Evolutionary conservation across 2,797 vertebrate species (phyloP).

Genomic region (Chaunax sp.): DNA sequence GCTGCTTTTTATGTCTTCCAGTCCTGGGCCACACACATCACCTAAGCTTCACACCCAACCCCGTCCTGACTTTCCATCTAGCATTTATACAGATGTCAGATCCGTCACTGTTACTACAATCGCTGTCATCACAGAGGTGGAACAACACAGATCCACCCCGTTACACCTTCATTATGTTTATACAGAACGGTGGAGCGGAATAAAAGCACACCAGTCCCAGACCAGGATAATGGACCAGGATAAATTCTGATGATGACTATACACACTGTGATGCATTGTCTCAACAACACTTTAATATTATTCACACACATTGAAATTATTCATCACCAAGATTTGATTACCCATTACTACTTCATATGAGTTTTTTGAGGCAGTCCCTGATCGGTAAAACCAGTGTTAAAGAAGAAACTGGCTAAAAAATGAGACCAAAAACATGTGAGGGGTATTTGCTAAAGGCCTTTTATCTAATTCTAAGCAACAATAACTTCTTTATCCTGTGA

Average conservation of each 20-base stretch:
- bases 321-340: neutral
- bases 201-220: no score
- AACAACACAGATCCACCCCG: no score
- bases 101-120: no score
- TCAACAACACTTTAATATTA: slow-evolving; percentile 5
- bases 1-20: no score
- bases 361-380: slow-evolving; percentile 1
- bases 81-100: no score
- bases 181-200: no score
- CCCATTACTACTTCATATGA: neutral
- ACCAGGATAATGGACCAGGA: neutral
- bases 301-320: no score
- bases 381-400: slow-evolving; percentile 12
- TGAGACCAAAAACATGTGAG: slow-evolving; percentile 14
- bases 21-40: no score
- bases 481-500: neutral
- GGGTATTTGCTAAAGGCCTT: slow-evolving; percentile 10
- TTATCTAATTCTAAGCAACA: slow-evolving; percentile 11
- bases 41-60: no score
- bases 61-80: no score
- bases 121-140: no score
- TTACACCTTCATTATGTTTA: no score
- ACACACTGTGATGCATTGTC: neutral
- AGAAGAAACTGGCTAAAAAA: slow-evolving; percentile 14
- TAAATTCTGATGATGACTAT: neutral